Percentiles rank a stretch among this genome's conserved stretches.
Conservation (phyloP, 2,888 invertebrate genomes). For the Empis stercorea region DNA sequence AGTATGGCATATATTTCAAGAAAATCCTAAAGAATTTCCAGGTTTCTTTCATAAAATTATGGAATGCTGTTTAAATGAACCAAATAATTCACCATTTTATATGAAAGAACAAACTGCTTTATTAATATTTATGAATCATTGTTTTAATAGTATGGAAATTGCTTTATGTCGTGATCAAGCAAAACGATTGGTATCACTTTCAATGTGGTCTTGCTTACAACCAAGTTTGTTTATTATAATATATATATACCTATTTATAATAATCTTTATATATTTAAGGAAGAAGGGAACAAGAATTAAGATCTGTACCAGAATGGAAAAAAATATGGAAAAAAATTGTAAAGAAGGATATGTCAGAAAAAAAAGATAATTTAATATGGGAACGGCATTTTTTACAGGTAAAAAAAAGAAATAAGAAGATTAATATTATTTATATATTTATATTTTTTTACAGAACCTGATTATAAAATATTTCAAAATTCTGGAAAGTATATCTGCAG, state of each 20-base stretch:
- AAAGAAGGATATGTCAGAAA: slow-evolving; percentile 58
- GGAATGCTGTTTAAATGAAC: slow-evolving; percentile 48
- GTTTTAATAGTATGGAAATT: slow-evolving; percentile 96
- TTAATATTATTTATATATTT: neutral
- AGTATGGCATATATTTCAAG: slow-evolving; percentile 88
- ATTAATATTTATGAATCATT: slow-evolving; percentile 86
- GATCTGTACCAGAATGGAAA: slow-evolving; percentile 73
- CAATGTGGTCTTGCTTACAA: slow-evolving; percentile 86
- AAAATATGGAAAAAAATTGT: slow-evolving; percentile 85
- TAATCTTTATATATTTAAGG: slow-evolving; percentile 35
- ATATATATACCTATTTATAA: neutral
- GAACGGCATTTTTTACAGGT: slow-evolving; percentile 72
- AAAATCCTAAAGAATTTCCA: slow-evolving; percentile 60
- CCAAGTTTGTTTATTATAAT: slow-evolving; percentile 42
- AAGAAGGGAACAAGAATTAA: slow-evolving; percentile 75
- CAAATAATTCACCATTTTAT: slow-evolving; percentile 28
- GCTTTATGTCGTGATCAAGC: slow-evolving; percentile 85
- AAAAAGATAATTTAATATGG: slow-evolving; percentile 60
- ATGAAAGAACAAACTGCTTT: slow-evolving; percentile 74
- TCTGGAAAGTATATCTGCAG: slow-evolving; percentile 57
- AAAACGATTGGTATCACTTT: slow-evolving; percentile 77
- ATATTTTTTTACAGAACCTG: slow-evolving; percentile 33
- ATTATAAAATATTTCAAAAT: slow-evolving; percentile 79
- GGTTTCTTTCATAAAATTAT: slow-evolving; percentile 74
- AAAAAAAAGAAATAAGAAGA: neutral